Percentiles rank a stretch among this genome's conserved stretches.
Evolutionary conservation across 2,888 invertebrate species (phyloP).

Genomic region (Eristalis pertinax): DNA sequence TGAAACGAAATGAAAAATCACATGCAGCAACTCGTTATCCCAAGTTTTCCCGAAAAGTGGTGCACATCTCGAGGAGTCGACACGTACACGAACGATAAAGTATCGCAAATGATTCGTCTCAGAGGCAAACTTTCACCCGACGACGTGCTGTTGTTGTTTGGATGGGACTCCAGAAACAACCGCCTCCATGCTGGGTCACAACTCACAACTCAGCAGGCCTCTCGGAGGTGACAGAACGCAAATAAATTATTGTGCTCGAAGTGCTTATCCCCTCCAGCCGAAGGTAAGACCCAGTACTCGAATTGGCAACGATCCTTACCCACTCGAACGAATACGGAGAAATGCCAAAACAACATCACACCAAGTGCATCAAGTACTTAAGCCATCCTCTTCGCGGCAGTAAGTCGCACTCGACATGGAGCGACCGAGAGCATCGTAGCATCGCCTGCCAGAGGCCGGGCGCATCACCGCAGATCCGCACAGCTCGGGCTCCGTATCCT

Average conservation of each 20-base stretch:
- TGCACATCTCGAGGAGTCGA: not conserved
- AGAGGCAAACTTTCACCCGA: constrained; percentile 22
- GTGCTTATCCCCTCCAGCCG: not conserved
- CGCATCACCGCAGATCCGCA: constrained; percentile 53
- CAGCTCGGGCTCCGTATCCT: constrained; percentile 66
- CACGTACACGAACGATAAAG: constrained; percentile 8
- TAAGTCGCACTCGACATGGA: constrained; percentile 17
- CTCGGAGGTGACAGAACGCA: constrained; percentile 30
- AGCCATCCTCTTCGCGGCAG: constrained; percentile 24
- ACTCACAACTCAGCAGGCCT: constrained; percentile 22
- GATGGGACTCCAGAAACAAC: not conserved
- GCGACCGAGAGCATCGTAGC: not conserved
- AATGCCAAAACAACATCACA: constrained; percentile 25
- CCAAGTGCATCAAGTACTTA: constrained; percentile 15
- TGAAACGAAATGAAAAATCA: constrained; percentile 27
- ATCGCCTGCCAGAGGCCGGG: constrained; percentile 9
- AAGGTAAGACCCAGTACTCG: constrained; percentile 43
- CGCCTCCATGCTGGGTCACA: not conserved
- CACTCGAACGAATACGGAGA: not conserved
- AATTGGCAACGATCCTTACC: constrained; percentile 38
- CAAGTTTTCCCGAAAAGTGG: not conserved
- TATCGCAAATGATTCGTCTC: constrained; percentile 19
- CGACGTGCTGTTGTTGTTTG: not conserved
- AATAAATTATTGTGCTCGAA: constrained; percentile 39
- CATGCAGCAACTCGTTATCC: constrained; percentile 8